These are phyloP conservation scores for Ornithoptera priamus DNA, from an alignment of 2,888 invertebrate genomes.

Conservation along the genomic window DNA sequence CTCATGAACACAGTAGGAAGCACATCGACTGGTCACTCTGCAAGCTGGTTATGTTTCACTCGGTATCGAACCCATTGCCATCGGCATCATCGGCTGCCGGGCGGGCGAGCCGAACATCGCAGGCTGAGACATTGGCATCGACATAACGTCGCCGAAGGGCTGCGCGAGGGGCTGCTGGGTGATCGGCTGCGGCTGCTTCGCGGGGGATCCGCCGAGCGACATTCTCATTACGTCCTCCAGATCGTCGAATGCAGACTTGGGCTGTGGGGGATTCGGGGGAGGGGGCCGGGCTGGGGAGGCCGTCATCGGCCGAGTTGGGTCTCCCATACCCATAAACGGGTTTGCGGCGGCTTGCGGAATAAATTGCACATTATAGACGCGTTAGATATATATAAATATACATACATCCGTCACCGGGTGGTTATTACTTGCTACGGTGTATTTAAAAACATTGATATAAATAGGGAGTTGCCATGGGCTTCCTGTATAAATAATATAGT, in stretches of 20 bases:
- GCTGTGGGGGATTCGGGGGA: conserved; percentile 67
- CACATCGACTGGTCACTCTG: conserved; percentile 36
- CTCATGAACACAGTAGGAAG: conserved; percentile 27
- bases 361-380: conserved; percentile 39
- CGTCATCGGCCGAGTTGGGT: conserved; percentile 68
- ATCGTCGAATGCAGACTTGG: conserved; percentile 84
- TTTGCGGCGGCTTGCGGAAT: conserved; percentile 79
- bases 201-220: conserved; percentile 83
- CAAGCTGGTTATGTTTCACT: conserved; percentile 49
- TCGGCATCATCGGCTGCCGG: conserved; percentile 69
- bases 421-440: conserved; percentile 18
- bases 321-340: conserved; percentile 84
- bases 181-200: conserved; percentile 57
- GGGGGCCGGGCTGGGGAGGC: conserved; percentile 78
- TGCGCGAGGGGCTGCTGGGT: conserved; percentile 56
- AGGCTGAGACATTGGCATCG: conserved; percentile 61
- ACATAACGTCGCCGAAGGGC: conserved; percentile 65
- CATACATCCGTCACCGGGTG: conserved; percentile 23
- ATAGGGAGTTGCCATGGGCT: conserved; percentile 32
- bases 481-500: not conserved
- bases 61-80: conserved; percentile 73
- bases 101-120: conserved; percentile 73
- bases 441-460: conserved; percentile 27
- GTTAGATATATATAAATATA: conserved; percentile 28
- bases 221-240: conserved; percentile 84